These are phyloP conservation scores for Lordiphosa clarofinis DNA, from an alignment of 1,140 invertebrate genomes.

Conservation along the genomic window DNA sequence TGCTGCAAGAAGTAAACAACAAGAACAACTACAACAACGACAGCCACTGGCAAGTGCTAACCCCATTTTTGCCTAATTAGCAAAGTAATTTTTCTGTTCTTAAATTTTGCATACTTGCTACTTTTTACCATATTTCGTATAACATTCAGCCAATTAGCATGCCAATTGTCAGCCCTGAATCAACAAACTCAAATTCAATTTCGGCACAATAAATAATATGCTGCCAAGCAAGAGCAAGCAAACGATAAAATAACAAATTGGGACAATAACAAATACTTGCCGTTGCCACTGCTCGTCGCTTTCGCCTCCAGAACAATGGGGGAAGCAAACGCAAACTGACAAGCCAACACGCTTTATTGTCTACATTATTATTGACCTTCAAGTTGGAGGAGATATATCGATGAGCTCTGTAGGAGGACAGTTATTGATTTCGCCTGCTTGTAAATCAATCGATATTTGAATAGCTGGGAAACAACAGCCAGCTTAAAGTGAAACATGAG, in stretches of 20 bases:
- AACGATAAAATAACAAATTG: constrained; percentile 30
- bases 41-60: constrained; percentile 60
- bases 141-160: constrained; percentile 46
- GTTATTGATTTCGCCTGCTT: constrained; percentile 56
- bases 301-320: constrained; percentile 4
- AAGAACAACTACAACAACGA: constrained; percentile 25
- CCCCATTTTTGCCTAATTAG: constrained; percentile 67
- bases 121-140: constrained; percentile 2
- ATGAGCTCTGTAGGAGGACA: constrained; percentile 16
- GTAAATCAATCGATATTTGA: constrained; percentile 51
- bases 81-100: constrained; percentile 61
- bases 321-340: constrained; percentile 33
- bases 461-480: constrained; percentile 1
- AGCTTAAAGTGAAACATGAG: constrained; percentile 32
- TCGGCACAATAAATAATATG: constrained; percentile 65
- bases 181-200: constrained; percentile 74
- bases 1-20: constrained; percentile 25
- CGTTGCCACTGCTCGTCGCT: neutral
- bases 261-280: constrained; percentile 39
- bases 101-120: constrained; percentile 39
- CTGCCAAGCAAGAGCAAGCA: constrained; percentile 39
- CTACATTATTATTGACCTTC: constrained; percentile 70
- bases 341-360: constrained; percentile 39
- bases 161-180: constrained; percentile 39
- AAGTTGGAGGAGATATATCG: constrained; percentile 18